These are phyloP conservation scores for Zelleria hepariella DNA, from an alignment of 2,888 invertebrate species.

Conservation along the genomic window DNA sequence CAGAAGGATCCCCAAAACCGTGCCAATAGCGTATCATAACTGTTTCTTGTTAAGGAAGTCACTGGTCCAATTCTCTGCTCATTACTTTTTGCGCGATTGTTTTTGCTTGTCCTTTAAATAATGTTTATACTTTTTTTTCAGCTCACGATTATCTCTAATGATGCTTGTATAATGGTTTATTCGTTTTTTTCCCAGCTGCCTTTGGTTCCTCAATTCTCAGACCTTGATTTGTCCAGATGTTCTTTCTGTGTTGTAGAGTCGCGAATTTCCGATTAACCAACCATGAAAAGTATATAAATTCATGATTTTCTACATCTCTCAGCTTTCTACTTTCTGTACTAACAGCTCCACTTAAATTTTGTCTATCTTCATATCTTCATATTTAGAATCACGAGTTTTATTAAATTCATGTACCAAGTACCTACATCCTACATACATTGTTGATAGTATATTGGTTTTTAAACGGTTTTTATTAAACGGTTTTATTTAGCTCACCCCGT, in stretches of 20 bases:
- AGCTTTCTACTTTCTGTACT: no score
- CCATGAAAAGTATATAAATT: no score
- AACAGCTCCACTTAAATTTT: no score
- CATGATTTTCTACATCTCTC: no score
- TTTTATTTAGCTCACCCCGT: no score
- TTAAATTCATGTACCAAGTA: no score
- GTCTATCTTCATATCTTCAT: no score
- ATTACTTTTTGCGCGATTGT: slow-evolving; percentile 27
- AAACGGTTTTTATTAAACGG: no score
- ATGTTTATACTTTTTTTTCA: slow-evolving; percentile 38
- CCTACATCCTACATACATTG: no score
- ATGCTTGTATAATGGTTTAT: slow-evolving; percentile 45
- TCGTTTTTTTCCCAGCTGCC: slow-evolving; percentile 39
- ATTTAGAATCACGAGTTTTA: no score
- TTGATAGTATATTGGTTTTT: no score
- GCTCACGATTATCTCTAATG: slow-evolving; percentile 46
- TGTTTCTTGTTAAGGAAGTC: slow-evolving; percentile 42
- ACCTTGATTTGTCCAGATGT: slow-evolving; percentile 62
- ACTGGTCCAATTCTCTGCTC: slow-evolving; percentile 37
- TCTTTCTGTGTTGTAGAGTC: slow-evolving; percentile 28
- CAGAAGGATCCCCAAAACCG: not conserved
- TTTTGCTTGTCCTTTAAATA: slow-evolving; percentile 23
- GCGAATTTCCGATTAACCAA: slow-evolving; percentile 13
- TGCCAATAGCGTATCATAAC: slow-evolving; percentile 25
- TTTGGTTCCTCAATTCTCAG: slow-evolving; percentile 55